These are phyloP conservation scores for Pitangus sulphuratus DNA, from an alignment of 2,797 vertebrate species.

Conservation along the genomic window DNA sequence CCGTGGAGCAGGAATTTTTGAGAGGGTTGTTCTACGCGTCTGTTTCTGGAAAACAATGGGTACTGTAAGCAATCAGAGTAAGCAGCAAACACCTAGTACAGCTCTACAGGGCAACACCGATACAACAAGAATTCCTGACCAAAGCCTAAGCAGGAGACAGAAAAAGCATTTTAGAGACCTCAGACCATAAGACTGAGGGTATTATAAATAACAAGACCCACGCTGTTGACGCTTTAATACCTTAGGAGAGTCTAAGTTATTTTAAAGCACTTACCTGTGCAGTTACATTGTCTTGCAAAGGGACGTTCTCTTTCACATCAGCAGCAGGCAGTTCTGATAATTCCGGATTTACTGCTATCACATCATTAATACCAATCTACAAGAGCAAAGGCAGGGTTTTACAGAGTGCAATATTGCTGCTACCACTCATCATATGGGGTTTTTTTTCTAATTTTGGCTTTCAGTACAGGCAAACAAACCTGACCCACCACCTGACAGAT, in stretches of 20 bases:
- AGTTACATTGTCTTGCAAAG: conserved; percentile 73
- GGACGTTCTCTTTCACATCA: conserved; percentile 73
- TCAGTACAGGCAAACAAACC: not conserved
- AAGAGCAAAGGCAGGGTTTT: conserved; percentile 27
- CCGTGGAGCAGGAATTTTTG: conserved; percentile 86
- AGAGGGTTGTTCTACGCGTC: conserved; percentile 81
- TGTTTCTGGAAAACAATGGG: conserved; percentile 78
- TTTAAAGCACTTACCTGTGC: conserved; percentile 66
- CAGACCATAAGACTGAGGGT: not conserved
- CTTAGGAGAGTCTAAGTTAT: not conserved
- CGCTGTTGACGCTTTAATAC: not conserved
- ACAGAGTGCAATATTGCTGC: not conserved
- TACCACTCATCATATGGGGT: not conserved
- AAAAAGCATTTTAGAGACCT: not conserved
- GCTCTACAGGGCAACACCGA: not conserved
- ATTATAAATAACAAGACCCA: not conserved
- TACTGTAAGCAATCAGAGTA: not conserved
- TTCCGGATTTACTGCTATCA: conserved; percentile 76
- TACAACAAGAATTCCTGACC: not conserved
- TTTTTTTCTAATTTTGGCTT: not conserved
- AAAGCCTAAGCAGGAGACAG: not conserved
- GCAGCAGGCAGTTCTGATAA: conserved; percentile 52
- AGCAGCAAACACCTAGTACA: not conserved
- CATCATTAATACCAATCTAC: conserved; percentile 77
- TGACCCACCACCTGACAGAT: not conserved